Evolutionary conservation across 2,113 vertebrate genomes (phyloP).

Genomic region (Junco hyemalis): DNA sequence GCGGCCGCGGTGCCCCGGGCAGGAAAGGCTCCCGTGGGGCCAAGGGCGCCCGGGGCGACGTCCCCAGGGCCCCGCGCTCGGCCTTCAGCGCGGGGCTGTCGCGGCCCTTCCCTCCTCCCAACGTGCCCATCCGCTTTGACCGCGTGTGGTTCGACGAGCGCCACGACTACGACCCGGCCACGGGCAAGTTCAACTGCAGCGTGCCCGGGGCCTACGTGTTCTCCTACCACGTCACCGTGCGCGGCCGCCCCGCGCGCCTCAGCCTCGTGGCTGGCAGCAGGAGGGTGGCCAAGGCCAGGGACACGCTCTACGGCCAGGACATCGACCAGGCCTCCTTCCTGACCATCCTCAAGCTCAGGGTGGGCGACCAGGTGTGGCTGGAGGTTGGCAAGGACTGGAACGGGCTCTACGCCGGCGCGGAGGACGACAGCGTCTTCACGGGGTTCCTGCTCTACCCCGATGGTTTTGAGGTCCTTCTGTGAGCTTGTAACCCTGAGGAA

Average conservation of each 20-base stretch:
- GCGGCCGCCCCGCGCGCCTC: conserved; percentile 85
- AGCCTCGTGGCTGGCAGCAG: conserved; percentile 85
- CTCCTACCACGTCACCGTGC: conserved; percentile 92
- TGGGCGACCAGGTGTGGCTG: conserved; percentile 93
- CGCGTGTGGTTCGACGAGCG: conserved; percentile 90
- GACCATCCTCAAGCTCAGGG: conserved; percentile 81
- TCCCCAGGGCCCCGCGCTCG: conserved; percentile 60
- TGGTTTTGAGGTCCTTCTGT: conserved; percentile 27
- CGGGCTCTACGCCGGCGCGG: conserved; percentile 86
- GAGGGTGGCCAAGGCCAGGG: conserved; percentile 83
- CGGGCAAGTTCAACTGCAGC: conserved; percentile 88
- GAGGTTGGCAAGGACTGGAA: conserved; percentile 94
- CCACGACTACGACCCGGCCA: conserved; percentile 81
- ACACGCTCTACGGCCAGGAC: conserved; percentile 91
- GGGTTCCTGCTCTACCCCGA: conserved; percentile 93
- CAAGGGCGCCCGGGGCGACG: conserved; percentile 82
- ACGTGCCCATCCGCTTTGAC: conserved; percentile 88
- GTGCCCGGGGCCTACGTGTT: conserved; percentile 90
- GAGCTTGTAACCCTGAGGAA: background rate
- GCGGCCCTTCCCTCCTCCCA: conserved; percentile 89
- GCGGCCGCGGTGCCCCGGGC: conserved; percentile 82
- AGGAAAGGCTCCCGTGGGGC: conserved; percentile 87
- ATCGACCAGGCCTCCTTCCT: conserved; percentile 93
- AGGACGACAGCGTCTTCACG: conserved; percentile 94
- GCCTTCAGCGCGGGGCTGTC: conserved; percentile 92